Evolutionary conservation across 2,888 invertebrate genomes (phyloP), one percentile per base, ranked within the genome.

Genomic region (Sussaba pulchella): DNA sequence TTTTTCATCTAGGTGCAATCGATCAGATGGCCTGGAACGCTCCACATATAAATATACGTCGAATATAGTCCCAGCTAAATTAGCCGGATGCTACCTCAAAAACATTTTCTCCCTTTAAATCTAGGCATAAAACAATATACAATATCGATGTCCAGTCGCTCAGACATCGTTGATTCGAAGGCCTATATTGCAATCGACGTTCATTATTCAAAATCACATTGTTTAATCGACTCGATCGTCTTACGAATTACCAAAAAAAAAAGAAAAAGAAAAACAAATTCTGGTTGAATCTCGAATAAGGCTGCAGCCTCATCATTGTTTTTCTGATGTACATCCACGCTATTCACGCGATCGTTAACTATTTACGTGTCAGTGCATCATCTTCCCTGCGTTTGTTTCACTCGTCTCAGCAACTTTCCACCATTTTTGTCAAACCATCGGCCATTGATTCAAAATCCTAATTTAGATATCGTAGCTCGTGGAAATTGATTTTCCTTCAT

Each of bases 51-150:
- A 64, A 45, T 36, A 47, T 74, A 59, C 47, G n/a, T 24, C 17
- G 45, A 41, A 47, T 80, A 26, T 72, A 61, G 43, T 52, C 21
- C 61, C 50, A 66, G 43, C 45, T 63, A 61, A 52, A 52, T 67
- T 50, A 59, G 50, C 41, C 70, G 59, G 74, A 63, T 71, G 47
- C 59, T 59, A 52, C n/a, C 24, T 43, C 31, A 19, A 31, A 70
- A 19, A 31, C n/a, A 26, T 61, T 52, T 43, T 50, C 45, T 71
- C 14, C 41, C 59, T 75, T 75, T 71, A 59, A 54, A 61, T 36
- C 71, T 80, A 80, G 80, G 80, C 80, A 43, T 72, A 69, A 75
- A 79, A 59, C 61, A 76, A 72, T 72, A 17, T 72, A 76, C 67
- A 73, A 77, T 61, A 54, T 81, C 81, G 69, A 81, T 72, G 67